phyloP scores from a whole-genome alignment of 2,113 vertebrate genomes.

The Perognathus longimembris region DNA sequence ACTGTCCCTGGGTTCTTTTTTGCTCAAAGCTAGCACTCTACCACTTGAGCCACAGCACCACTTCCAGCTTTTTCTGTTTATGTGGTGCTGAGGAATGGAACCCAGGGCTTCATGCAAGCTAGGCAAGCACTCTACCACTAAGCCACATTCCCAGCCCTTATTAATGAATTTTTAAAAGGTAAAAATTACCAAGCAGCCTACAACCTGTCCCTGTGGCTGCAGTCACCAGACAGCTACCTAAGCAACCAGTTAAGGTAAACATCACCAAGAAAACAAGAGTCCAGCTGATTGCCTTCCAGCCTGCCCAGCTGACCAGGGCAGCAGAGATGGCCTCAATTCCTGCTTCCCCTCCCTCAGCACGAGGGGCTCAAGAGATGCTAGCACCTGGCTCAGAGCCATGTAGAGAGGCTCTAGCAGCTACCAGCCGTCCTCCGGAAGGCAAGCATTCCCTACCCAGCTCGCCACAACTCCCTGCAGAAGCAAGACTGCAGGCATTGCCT shows the following conservation, averaged over 20 bases:
- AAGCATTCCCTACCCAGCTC: background rate
- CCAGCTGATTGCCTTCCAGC: background rate
- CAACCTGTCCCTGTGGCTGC: background rate
- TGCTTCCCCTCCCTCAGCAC: background rate
- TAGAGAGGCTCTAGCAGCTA: background rate
- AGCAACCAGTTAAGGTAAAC: background rate
- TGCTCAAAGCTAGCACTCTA: too few species aligned
- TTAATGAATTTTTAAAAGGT: background rate
- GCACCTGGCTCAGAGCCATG: background rate
- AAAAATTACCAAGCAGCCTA: conserved; percentile 14
- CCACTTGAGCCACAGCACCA: too few species aligned
- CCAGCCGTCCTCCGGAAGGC: background rate
- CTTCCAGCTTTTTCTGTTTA: too few species aligned
- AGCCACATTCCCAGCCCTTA: too few species aligned
- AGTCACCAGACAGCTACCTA: background rate
- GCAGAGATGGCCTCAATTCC: background rate
- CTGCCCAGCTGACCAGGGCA: background rate
- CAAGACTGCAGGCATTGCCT: background rate
- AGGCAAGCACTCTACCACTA: too few species aligned
- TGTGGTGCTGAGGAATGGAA: too few species aligned
- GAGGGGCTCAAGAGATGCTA: background rate
- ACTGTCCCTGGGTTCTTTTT: too few species aligned
- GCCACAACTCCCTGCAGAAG: background rate
- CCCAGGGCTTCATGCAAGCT: too few species aligned
- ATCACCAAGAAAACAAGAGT: background rate